Conservation (phyloP, 1,140 invertebrate species). For the Acyrthosiphon pisum region DNA sequence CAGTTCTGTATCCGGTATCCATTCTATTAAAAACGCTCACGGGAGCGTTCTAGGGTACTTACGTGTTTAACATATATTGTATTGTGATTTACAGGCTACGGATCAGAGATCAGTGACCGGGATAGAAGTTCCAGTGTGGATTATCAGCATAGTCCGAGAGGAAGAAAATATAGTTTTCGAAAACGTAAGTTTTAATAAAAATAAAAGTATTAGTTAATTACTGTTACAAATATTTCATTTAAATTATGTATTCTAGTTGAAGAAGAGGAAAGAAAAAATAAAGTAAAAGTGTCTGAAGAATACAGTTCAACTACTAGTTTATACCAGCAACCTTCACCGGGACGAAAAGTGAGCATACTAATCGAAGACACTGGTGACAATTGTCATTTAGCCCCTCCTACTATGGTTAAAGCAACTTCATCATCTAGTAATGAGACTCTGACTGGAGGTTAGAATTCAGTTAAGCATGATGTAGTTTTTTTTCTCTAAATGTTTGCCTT, state of each 20-base stretch:
- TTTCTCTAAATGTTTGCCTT: background rate
- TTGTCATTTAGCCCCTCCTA: constrained; percentile 67
- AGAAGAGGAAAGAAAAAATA: constrained; percentile 63
- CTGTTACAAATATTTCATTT: background rate
- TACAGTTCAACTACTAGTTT: constrained; percentile 45
- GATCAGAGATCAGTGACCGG: constrained; percentile 76
- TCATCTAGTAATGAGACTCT: constrained; percentile 78
- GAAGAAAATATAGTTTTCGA: constrained; percentile 70
- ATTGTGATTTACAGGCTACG: constrained; percentile 68
- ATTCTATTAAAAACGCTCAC: constrained; percentile 40
- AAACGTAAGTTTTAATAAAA: constrained; percentile 66
- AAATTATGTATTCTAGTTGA: constrained; percentile 63
- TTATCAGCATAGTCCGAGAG: constrained; percentile 63
- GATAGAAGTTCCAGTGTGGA: constrained; percentile 68
- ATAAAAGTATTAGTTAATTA: background rate
- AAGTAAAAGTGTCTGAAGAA: background rate
- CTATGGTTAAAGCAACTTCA: constrained; percentile 71
- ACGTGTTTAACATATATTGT: constrained; percentile 45
- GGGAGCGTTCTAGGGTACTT: constrained; percentile 26
- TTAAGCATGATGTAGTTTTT: constrained; percentile 42
- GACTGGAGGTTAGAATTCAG: constrained; percentile 68
- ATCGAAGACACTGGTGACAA: constrained; percentile 66
- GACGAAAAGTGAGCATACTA: constrained; percentile 64
- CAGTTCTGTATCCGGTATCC: constrained; percentile 73
- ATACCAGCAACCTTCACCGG: constrained; percentile 58